Evolutionary conservation across 1,140 invertebrate species (phyloP).

Genomic region (Tetramorium alpestre): DNA sequence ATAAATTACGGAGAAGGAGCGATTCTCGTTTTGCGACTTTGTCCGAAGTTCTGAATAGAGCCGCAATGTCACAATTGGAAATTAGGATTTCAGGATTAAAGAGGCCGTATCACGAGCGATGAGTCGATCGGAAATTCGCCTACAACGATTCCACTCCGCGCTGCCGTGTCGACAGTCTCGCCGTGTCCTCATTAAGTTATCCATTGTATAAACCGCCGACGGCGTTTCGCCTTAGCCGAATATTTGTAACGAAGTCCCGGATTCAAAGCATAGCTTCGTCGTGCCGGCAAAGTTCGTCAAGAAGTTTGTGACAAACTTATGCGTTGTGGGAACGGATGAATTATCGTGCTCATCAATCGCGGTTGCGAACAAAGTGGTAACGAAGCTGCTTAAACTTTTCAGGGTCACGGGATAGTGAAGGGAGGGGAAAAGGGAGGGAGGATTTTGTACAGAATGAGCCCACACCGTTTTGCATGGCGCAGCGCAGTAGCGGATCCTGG

Average conservation of each 20-base stretch:
- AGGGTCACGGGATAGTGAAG: neutral
- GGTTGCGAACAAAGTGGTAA: neutral
- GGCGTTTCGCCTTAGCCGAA: neutral
- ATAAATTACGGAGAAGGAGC: neutral
- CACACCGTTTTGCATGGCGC: neutral
- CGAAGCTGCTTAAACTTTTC: slow-evolving; percentile 23
- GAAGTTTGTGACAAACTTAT: slow-evolving; percentile 2
- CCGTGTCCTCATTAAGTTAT: neutral
- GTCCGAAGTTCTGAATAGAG: neutral
- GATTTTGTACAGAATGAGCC: neutral
- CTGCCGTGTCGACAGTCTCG: neutral
- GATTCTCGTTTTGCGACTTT: neutral
- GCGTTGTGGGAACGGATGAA: neutral
- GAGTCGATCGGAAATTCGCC: neutral
- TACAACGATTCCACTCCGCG: neutral
- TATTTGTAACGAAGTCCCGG: slow-evolving; percentile 5
- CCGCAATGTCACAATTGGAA: slow-evolving; percentile 15
- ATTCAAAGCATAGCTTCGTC: neutral
- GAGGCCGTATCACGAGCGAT: neutral
- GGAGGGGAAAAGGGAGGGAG: too few relatives aligned
- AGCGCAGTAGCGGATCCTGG: neutral
- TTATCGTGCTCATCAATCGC: neutral
- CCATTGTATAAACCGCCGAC: neutral
- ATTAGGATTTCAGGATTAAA: slow-evolving; percentile 17
- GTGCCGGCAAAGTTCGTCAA: slow-evolving; percentile 1